Evolutionary conservation across 37 sponge, comb jelly and placozoan genomes (phyloP).

Genomic region (Halichondria panicea): DNA sequence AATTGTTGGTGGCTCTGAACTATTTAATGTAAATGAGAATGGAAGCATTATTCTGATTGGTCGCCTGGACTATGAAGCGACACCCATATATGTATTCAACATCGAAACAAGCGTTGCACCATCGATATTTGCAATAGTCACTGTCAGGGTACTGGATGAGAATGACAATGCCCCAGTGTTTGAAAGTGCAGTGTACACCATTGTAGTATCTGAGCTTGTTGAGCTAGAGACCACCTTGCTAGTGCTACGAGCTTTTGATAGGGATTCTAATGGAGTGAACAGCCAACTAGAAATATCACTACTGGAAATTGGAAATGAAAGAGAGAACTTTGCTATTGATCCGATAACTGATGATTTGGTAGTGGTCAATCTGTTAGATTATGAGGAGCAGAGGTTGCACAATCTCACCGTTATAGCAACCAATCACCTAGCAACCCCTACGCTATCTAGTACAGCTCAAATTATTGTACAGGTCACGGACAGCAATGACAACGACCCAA

Average conservation of each 20-base stretch:
- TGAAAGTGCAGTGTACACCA: slow-evolving; percentile 23
- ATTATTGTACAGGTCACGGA: slow-evolving; percentile 48
- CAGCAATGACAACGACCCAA: slow-evolving; percentile 75
- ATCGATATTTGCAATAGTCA: slow-evolving; percentile 37
- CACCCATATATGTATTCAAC: slow-evolving; percentile 29
- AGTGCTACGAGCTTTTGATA: slow-evolving; percentile 60
- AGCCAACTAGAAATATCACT: slow-evolving; percentile 18
- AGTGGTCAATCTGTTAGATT: slow-evolving; percentile 45
- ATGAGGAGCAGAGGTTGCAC: slow-evolving; percentile 25
- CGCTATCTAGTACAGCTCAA: slow-evolving; percentile 17
- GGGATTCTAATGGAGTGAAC: slow-evolving; percentile 37
- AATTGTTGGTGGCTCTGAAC: not conserved
- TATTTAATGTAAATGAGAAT: slow-evolving; percentile 6
- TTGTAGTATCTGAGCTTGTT: slow-evolving; percentile 42
- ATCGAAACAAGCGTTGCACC: not conserved
- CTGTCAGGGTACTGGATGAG: slow-evolving; percentile 52
- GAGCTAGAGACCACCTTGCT: slow-evolving; percentile 39
- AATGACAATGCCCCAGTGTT: slow-evolving; percentile 75
- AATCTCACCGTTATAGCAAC: slow-evolving; percentile 38
- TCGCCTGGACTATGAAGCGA: slow-evolving; percentile 30
- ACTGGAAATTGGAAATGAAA: not conserved
- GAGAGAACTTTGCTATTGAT: slow-evolving; percentile 35
- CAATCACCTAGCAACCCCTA: slow-evolving; percentile 16
- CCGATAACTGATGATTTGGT: slow-evolving; percentile 39
- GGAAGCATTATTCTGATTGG: slow-evolving; percentile 28